Percentiles rank a stretch among this genome's conserved stretches.
phyloP scores from a whole-genome alignment of 2,888 invertebrate species.

The Heliconius erato region DNA sequence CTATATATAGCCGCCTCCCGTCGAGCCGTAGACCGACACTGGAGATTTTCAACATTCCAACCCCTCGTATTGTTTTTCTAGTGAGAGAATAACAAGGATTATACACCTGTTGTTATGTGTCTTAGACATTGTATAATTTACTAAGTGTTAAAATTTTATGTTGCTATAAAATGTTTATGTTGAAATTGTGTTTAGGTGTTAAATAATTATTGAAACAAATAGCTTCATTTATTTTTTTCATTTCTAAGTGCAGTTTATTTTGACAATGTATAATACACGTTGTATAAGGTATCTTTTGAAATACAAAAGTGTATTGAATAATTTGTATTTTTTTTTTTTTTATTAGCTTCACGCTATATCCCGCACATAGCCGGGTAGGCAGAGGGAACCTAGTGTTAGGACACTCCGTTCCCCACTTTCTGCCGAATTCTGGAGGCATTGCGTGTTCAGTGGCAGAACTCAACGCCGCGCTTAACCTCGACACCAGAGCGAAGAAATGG shows the following conservation, averaged over 20 bases:
- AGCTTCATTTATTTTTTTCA: not conserved
- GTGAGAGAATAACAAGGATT: slow-evolving; percentile 41
- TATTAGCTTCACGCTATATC: too few relatives aligned
- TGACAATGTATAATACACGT: too few relatives aligned
- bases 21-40: slow-evolving; percentile 73
- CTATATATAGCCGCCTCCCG: slow-evolving; percentile 78
- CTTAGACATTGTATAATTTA: slow-evolving; percentile 15
- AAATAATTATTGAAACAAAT: not conserved
- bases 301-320: too few relatives aligned
- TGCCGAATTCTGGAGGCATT: too few relatives aligned
- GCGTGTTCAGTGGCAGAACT: too few relatives aligned
- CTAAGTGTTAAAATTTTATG: not conserved
- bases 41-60: slow-evolving; percentile 74
- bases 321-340: too few relatives aligned
- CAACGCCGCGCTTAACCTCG: too few relatives aligned
- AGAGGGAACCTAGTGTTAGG: too few relatives aligned
- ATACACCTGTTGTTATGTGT: slow-evolving; percentile 46
- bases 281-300: too few relatives aligned
- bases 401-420: too few relatives aligned
- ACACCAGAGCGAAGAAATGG: too few relatives aligned
- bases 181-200: not conserved
- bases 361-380: too few relatives aligned
- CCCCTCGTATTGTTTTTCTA: slow-evolving; percentile 64
- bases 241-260: not conserved
- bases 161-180: not conserved